Evolutionary conservation across 2,888 invertebrate species (phyloP), one percentile per base, ranked within the genome.

Genomic region (Cyaniris semiargus): DNA sequence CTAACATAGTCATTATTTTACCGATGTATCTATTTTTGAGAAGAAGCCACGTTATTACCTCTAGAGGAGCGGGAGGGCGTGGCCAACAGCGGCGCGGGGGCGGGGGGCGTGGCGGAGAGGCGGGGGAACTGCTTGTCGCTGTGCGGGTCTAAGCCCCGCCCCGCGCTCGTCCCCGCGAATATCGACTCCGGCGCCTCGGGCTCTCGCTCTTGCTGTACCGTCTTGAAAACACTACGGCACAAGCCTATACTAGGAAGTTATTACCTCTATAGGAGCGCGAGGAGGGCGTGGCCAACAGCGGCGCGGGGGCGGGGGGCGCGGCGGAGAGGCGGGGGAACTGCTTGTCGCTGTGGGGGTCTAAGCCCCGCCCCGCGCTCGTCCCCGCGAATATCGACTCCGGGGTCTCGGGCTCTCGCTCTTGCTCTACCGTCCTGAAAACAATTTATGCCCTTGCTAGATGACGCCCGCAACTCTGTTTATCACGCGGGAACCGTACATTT

Each of bases 351-450:
- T 89, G 89, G 44, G 94, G 94, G 88, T 95, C 83, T 76, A 85
- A 81, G 10, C 82, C 91, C n/a, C 96, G 95, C 85, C 95, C 95
- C 86, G 96, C 84, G 5, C 1, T 5, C 97, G 96, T 76, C 98
- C 78, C 77, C 84, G 81, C 21, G 81, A 78, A 70, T 81, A 80
- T 44, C 81, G 76, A 82, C 56, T 81, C 71, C 81, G 80, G 44
- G 81, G 76, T 82, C 56, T 81, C 80, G 56, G 83, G 79, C 56
- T n/a, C 81, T 75, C 80, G 80, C 31, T 84, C 81, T 13, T 53
- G 70, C 8, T 71, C 76, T 5, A 71, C 76, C 38, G 71, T 71
- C 21, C 34, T 27, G 5, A 21, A 31, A 56, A 8, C 21, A 2
- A 44, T 76, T 3, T 44, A 60, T 44, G n/a, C n/a, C n/a, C 10